A percentile compares a stretch with the other conserved stretches of the same genome.
These are phyloP conservation scores for Neodiprion virginianus DNA, from an alignment of 1,140 invertebrate genomes.

Conservation along the genomic window DNA sequence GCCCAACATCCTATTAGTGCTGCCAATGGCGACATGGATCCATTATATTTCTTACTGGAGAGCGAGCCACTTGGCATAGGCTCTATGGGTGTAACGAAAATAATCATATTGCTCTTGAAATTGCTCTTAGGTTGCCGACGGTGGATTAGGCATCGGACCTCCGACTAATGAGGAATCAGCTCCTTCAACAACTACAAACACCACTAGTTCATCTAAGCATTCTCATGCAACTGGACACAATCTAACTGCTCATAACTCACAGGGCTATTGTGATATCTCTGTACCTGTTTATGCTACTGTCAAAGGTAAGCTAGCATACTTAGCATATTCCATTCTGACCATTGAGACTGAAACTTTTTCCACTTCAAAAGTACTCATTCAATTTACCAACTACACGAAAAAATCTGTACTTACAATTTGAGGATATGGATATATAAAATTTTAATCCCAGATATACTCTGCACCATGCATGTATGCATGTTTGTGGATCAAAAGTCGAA, in stretches of 20 bases:
- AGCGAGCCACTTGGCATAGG: neutral
- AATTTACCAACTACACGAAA: too few species aligned
- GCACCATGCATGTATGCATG: too few species aligned
- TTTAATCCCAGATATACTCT: too few species aligned
- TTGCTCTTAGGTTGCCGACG: slow-evolving; percentile 75
- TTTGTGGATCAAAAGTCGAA: too few species aligned
- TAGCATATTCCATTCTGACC: neutral
- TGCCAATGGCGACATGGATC: too few species aligned
- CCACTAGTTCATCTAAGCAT: slow-evolving; percentile 57
- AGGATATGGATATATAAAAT: too few species aligned
- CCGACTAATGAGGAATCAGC: slow-evolving; percentile 56
- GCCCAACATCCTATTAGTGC: too few species aligned
- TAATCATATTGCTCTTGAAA: slow-evolving; percentile 1
- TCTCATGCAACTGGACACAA: slow-evolving; percentile 56
- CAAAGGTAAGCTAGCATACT: slow-evolving; percentile 73
- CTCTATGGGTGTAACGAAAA: neutral
- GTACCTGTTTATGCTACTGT: slow-evolving; percentile 96
- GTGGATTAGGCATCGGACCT: slow-evolving; percentile 70
- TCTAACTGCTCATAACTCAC: slow-evolving; percentile 55
- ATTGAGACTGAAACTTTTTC: too few species aligned
- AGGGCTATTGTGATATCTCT: slow-evolving; percentile 83
- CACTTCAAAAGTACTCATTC: too few species aligned
- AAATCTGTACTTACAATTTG: too few species aligned
- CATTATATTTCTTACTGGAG: neutral
- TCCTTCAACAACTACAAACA: slow-evolving; percentile 55